Evolutionary conservation across 2,797 vertebrate species (phyloP).

Genomic region (Platyrinchus mystaceus): DNA sequence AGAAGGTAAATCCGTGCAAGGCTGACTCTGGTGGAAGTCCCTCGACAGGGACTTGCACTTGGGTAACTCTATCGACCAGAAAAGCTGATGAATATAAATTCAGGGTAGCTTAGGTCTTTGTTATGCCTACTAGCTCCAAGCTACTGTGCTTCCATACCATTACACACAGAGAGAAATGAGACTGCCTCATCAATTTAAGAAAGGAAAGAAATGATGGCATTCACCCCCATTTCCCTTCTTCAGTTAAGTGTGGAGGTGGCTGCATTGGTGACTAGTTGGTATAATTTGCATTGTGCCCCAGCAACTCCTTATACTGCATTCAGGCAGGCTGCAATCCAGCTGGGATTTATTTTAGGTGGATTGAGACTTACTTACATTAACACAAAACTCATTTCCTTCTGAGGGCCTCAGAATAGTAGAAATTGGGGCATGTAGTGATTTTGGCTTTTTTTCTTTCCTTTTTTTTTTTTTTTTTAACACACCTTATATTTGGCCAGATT

Average conservation of each 20-base stretch:
- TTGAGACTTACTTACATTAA: neutral
- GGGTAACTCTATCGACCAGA: neutral
- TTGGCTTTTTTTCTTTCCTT: neutral
- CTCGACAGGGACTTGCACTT: neutral
- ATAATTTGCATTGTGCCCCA: neutral
- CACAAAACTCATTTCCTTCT: neutral
- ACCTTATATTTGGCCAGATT: neutral
- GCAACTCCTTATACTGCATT: neutral
- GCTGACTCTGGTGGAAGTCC: neutral
- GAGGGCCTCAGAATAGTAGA: neutral
- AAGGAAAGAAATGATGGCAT: neutral
- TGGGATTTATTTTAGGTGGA: neutral
- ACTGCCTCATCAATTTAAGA: neutral
- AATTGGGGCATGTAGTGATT: neutral
- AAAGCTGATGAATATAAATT: neutral
- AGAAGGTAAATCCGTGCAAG: neutral
- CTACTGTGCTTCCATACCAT: neutral
- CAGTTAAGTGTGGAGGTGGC: neutral
- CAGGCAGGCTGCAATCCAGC: neutral
- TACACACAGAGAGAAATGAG: neutral
- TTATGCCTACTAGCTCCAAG: neutral
- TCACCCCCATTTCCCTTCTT: neutral
- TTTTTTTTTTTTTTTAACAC: neutral
- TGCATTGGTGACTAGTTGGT: neutral
- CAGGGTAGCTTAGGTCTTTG: neutral